Evolutionary conservation across 2,113 vertebrate genomes (phyloP), one percentile per base, ranked within the genome.

Genomic region (Acanthisitta chloris): DNA sequence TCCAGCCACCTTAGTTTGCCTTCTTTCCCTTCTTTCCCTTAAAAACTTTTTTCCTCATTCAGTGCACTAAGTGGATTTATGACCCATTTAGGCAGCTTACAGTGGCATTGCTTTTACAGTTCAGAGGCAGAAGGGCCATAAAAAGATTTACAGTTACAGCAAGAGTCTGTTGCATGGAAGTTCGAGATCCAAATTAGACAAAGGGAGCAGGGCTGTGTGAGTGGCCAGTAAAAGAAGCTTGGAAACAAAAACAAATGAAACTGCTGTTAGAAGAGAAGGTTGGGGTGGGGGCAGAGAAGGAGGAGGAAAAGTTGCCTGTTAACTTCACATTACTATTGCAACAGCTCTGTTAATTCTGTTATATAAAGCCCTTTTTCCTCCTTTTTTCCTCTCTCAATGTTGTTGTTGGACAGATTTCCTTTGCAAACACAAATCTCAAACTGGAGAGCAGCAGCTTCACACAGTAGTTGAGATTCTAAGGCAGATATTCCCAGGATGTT

Each of bases 381-480:
- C 51, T 81, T 91, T 88, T 86, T 90, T 83, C 91, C 88, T 80
- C 70, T 92, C 81, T 46, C 12, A 0, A 1, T 97, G 95, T 96
- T 97, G 94, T 96, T 97, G 88, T 97, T 97, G 96, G 97, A 96
- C 87, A 85, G 89, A 65, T 88, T 94, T 94, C 91, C 79, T 94
- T 86, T 92, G 84, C 74, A 97, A 97, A 95, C 70, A 97, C 83
- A 95, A 90, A 95, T 93, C 83, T 95, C 74, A 46, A 95, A 49
- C 65, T 86, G 86, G 71, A 97, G 93, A 93, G 90, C 82, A 95
- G 92, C 77, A 78, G 9, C 94, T 91, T 96, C 96, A 87, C 94
- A 97, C 96, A 97, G 95, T 94, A 95, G 93, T 92, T 81, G 88
- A 96, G 94, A 97, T 97, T 97, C 83, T 86, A 86, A 78, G 73